Base-by-base conservation (phyloP, 2,888 invertebrate genomes). In the Harpagoxenus sublaevis region DNA sequence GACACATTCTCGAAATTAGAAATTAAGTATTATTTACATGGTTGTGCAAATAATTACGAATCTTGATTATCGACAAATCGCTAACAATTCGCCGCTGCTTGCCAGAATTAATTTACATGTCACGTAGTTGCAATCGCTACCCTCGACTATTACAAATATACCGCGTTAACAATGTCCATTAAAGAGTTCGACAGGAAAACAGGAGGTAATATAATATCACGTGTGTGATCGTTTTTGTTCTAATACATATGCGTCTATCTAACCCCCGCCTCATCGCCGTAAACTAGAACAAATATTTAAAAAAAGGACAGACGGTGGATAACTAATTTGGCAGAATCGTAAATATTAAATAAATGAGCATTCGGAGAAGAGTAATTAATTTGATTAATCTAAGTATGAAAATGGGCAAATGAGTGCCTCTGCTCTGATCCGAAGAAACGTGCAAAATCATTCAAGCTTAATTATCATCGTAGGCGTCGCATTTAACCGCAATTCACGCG, bases 81-180 rank as follows among this genome's bases (percentile, higher is more conserved):
- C 89, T 90, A 90, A 90, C 90, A 90, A 90, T 86, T 84, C 84
- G 89, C 87, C 86, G 87, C 90, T 89, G 90, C 90, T 90, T 90
- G 74, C 51, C 75, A 79, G 70, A 81, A 90, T 90, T 90, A 90
- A 90, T 90, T 87, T 84, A 73, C 77, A 85, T 83, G 90, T 88
- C 87, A 84, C 88, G 84, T 87, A 87, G 79, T 88, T 88, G 89
- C 90, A 89, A 90, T 90, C 82, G 90, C 90, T 85, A 84, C 66
- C 70, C 28, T 60, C 60, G 79, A 81, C 48, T 60, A 39, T 60
- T 71, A 60, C 39, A 78, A 53, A 42, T 78, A 42, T 66, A 77
- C 0, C n/a, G 42, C 78, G 55, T 66, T 78, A 78, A 78, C 68
- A 78, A 78, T 31, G 68, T 55, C 51, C 51, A 45, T 65, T 45